Percentiles rank a stretch among this genome's conserved stretches.
Conservation (phyloP, 92 coral and sea anemone species). For the Actinernus sp. region DNA sequence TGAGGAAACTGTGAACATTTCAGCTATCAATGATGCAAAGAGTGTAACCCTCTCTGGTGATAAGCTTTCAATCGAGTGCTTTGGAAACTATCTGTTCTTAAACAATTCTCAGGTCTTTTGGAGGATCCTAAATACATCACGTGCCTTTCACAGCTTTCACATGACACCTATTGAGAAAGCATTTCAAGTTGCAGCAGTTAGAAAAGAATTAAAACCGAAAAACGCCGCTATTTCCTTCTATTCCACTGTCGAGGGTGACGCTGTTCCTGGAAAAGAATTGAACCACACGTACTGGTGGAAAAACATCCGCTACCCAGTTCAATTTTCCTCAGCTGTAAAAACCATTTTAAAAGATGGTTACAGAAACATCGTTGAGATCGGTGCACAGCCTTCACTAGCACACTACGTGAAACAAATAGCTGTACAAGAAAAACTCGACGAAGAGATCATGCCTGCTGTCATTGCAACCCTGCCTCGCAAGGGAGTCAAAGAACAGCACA, state of each 20-base stretch:
- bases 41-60: constrained; percentile 68
- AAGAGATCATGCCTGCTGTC: constrained; percentile 12
- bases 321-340: constrained; percentile 43
- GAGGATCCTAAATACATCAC: constrained; percentile 53
- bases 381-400: constrained; percentile 66
- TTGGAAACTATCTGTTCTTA: constrained; percentile 18
- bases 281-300: constrained; percentile 62
- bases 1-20: constrained; percentile 27
- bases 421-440: constrained; percentile 15
- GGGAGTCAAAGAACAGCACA: constrained; percentile 46
- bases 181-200: constrained; percentile 4
- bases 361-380: constrained; percentile 42
- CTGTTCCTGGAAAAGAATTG: constrained; percentile 28
- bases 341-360: constrained; percentile 39
- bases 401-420: constrained; percentile 57
- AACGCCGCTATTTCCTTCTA: constrained; percentile 27
- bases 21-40: constrained; percentile 62
- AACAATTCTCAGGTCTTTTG: constrained; percentile 26
- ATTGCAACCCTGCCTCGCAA: constrained; percentile 52
- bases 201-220: constrained; percentile 17
- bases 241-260: constrained; percentile 62
- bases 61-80: constrained; percentile 26
- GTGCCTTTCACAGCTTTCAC: constrained; percentile 68
- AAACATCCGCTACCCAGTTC: constrained; percentile 58
- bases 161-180: constrained; percentile 46